Percentiles rank a stretch among this genome's conserved stretches.
phyloP scores from a whole-genome alignment of 2,797 vertebrate genomes.

The Pangasius krempfi region DNA sequence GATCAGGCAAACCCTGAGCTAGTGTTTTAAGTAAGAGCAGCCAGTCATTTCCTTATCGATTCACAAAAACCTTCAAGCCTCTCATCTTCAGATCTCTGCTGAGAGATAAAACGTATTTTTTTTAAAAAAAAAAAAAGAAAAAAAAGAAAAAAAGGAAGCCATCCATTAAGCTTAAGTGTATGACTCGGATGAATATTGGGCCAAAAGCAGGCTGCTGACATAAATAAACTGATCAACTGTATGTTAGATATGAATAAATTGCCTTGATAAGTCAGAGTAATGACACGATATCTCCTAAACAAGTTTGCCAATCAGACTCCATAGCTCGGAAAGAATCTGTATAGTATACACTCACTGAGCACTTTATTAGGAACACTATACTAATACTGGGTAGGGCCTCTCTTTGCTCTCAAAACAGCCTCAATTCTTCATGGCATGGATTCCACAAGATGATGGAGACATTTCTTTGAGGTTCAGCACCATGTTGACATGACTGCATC shows the following conservation, averaged over 20 bases:
- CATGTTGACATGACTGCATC: not conserved
- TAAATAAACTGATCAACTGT: slow-evolving; percentile 6
- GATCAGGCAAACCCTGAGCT: not conserved
- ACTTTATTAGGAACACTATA: not conserved
- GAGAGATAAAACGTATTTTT: not conserved
- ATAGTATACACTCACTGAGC: not conserved
- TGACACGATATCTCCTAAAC: not conserved
- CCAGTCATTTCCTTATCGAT: slow-evolving; percentile 43
- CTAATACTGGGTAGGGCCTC: not conserved
- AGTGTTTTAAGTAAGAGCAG: slow-evolving; percentile 32
- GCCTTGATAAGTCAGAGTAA: slow-evolving; percentile 1
- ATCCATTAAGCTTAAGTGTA: slow-evolving; percentile 9
- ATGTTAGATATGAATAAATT: not conserved
- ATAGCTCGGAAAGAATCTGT: too few species aligned
- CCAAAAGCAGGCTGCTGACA: not conserved
- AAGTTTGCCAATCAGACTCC: not conserved
- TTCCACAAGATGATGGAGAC: not conserved
- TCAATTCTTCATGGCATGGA: not conserved
- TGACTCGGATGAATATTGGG: not conserved
- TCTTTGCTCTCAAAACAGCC: not conserved
- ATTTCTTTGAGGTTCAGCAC: not conserved
- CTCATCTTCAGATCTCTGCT: slow-evolving; percentile 21
- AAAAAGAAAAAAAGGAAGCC: not conserved
- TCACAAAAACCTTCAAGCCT: not conserved
- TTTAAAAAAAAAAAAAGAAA: not conserved